Evolutionary conservation across 1,140 invertebrate genomes (phyloP).

Genomic region (Onthophagus taurus): DNA sequence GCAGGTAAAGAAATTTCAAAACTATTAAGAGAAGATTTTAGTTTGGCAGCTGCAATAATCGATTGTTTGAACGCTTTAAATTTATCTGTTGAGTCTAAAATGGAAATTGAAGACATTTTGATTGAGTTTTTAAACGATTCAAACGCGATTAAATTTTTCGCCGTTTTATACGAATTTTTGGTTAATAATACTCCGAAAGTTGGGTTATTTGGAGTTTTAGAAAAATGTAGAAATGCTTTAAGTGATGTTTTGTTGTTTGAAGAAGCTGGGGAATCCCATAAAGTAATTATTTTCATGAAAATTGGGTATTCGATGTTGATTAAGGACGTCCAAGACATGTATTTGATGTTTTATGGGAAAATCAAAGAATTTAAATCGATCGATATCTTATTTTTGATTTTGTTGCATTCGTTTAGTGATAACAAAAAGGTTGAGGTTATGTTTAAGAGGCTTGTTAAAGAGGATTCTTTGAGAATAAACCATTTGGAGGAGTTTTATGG

Average conservation of each 20-base stretch:
- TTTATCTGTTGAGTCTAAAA: constrained; percentile 20
- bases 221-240: constrained; percentile 27
- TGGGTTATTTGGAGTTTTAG: constrained; percentile 14
- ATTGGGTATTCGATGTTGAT: no score
- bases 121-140: constrained; percentile 20
- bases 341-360: no score
- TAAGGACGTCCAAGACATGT: no score
- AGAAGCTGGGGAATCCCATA: constrained; percentile 22
- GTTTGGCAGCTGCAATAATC: constrained; percentile 27
- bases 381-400: constrained; percentile 38
- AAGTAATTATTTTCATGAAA: constrained; percentile 27
- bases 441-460: constrained; percentile 36
- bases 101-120: constrained; percentile 27
- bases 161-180: constrained; percentile 31
- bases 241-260: constrained; percentile 22
- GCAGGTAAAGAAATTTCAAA: constrained; percentile 25
- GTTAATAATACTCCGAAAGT: constrained; percentile 20
- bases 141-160: constrained; percentile 23
- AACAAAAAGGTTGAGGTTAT: constrained; percentile 37
- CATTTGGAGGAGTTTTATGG: constrained; percentile 34
- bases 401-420: constrained; percentile 36
- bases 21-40: constrained; percentile 25
- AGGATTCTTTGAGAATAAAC: constrained; percentile 34
- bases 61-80: constrained; percentile 31
- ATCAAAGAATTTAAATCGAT: no score